A percentile compares a stretch with the other conserved stretches of the same genome.
phyloP scores from a whole-genome alignment of 1,140 invertebrate species.

The Metaphire vulgaris region DNA sequence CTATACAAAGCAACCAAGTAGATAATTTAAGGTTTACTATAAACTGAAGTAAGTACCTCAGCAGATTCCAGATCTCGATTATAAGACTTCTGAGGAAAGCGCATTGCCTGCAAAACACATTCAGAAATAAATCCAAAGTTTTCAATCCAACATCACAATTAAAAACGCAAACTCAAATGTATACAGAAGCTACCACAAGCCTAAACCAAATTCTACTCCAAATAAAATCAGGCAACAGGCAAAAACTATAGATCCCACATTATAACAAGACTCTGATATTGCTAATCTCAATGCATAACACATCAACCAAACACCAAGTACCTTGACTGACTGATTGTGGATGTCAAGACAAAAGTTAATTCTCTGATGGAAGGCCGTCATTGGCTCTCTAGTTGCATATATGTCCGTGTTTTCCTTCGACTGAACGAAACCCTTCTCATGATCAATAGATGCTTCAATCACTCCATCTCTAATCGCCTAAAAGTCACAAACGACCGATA shows the following conservation, averaged over 20 bases:
- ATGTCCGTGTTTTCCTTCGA: constrained; percentile 95
- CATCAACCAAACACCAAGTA: neutral
- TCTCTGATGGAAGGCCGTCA: constrained; percentile 92
- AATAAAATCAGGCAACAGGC: too few species aligned
- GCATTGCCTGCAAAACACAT: constrained; percentile 76
- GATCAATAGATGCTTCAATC: constrained; percentile 93
- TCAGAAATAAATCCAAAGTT: too few species aligned
- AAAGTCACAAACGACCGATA: constrained; percentile 28
- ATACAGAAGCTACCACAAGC: too few species aligned
- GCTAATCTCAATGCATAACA: neutral
- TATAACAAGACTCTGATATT: too few species aligned
- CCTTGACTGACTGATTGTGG: constrained; percentile 79
- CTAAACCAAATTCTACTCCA: too few species aligned
- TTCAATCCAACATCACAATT: too few species aligned
- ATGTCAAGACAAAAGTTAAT: constrained; percentile 96
- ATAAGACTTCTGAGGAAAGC: constrained; percentile 97
- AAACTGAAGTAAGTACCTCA: too few species aligned
- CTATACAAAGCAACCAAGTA: too few species aligned
- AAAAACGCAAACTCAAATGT: too few species aligned
- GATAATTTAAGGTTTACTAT: too few species aligned
- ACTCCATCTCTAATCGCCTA: constrained; percentile 95
- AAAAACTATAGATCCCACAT: too few species aligned
- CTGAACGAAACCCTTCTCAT: constrained; percentile 90
- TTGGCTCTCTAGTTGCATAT: constrained; percentile 93
- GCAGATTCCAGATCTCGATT: constrained; percentile 96